Evolutionary conservation across 2,113 vertebrate species (phyloP), one percentile per base, ranked within the genome.

Genomic region (Poeciliopsis occidentalis): DNA sequence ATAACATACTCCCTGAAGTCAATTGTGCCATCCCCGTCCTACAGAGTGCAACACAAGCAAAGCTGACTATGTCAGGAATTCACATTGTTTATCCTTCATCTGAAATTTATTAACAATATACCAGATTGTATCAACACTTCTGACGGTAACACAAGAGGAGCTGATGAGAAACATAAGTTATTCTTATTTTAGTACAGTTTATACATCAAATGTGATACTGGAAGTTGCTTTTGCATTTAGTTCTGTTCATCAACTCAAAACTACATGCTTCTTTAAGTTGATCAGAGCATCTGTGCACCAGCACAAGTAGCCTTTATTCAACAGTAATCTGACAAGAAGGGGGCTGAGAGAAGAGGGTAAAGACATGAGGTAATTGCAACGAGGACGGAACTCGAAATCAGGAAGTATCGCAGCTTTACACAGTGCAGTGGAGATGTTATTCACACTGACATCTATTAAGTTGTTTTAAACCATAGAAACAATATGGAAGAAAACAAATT

Each of bases 1-100:
- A 99, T 99, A 1, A 99, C 97, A 30, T 99, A 99, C 87, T 99
- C 98, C 88, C 98, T 95, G 93, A 99, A 99, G 92, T 99, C 98
- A 0, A 99, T 96, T 78, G 96, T 97, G 85, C 97, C 97, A 39
- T 99, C 97, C 8, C 95, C 93, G 44, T 99, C 93, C 98, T 99
- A 84, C 64, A 85, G 0, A 60, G 69, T 66, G 3, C 80, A 54
- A 73, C 37, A 29, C n/a, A 6, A 57, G 51, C 51, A 57, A 57
- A 7, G 19, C 8, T 57, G 24, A 57, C 51, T 17, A n/a, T 57
- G 24, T 57, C 17, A 10, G 22, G 17, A 24, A 57, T 24, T 57
- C 51, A 19, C 10, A 0, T 57, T 7, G 8, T 57, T 57, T n/a
- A 57, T 57, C 22, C 22, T 10, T 57, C 24, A 57, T n/a, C 8